Evolutionary conservation across 2,888 invertebrate genomes (phyloP), one percentile per base, ranked within the genome.

Genomic region (Standfussiana lucernea): DNA sequence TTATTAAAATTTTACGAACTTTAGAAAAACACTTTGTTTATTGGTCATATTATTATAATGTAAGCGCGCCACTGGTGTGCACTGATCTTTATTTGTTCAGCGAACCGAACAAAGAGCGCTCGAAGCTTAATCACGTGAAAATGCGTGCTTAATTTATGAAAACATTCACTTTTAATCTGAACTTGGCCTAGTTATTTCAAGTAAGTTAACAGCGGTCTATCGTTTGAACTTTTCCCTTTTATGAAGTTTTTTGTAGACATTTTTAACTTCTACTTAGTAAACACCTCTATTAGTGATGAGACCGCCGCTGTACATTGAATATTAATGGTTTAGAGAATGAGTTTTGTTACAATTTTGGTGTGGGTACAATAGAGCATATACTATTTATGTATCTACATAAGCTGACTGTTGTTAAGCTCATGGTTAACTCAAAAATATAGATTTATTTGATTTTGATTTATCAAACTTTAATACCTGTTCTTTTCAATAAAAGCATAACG

Each of bases 51-150:
- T 50, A 47, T 15, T 42, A 56, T 24, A 47, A 45, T 11, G 18
- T 45, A 59, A 74, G n/a, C 77, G 71, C 79, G 80, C 85, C 88
- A 84, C 71, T 84, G 86, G 85, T 85, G 86, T 86, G 90, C 90
- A 89, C 83, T 93, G 92, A 92, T 89, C 86, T 87, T 79, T 70
- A 77, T 65, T 87, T 87, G 90, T 84, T 85, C 90, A 89, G 75
- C 81, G 89, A 90, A 77, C 90, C 85, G 90, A 13, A 47, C 77
- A 73, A 73, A 32, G 61, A 76, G 71, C 72, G 80, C 62, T 89
- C 62, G 79, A 90, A 86, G 90, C 83, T 79, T 89, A 91, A 87
- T 93, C 92, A 92, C 84, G 80, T 86, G 91, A 86, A 86, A 83
- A 84, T 79, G 83, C 85, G 82, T 81, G 75, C 81, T 75, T 53